Evolutionary conservation across 2,113 vertebrate species (phyloP).

Genomic region (Alethe diademata): DNA sequence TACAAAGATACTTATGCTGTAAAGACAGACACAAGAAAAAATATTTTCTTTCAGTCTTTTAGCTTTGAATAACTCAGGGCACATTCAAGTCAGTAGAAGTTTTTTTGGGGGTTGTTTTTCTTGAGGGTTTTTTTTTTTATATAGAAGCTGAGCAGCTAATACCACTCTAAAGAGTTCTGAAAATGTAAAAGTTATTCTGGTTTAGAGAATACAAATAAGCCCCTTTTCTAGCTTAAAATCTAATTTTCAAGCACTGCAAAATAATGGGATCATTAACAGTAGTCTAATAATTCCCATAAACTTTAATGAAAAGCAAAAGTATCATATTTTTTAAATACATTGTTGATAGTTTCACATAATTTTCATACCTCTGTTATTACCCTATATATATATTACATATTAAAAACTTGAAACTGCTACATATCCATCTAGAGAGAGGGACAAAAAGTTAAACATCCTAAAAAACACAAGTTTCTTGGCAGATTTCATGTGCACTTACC

Average conservation of each 20-base stretch:
- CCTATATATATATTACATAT: background rate
- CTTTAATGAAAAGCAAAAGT: background rate
- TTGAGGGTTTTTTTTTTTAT: background rate
- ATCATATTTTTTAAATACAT: background rate
- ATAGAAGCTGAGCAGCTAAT: background rate
- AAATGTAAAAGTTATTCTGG: background rate
- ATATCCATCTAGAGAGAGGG: background rate
- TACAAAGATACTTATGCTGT: background rate
- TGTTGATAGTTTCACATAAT: background rate
- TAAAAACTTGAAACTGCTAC: background rate
- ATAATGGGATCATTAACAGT: background rate
- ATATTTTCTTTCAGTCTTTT: background rate
- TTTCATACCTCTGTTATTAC: background rate
- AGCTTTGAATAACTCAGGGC: background rate
- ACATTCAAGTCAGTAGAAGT: rapidly evolving
- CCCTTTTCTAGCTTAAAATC: background rate
- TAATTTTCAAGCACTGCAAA: background rate
- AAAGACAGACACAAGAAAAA: background rate
- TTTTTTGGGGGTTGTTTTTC: background rate
- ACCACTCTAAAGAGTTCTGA: background rate
- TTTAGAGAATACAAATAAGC: background rate
- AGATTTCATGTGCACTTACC: background rate
- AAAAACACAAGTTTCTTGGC: background rate
- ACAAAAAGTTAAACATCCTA: background rate
- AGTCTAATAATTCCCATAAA: background rate